Evolutionary conservation across 2,888 invertebrate genomes (phyloP), one percentile per base, ranked within the genome.

Genomic region (Ochropleura plecta): DNA sequence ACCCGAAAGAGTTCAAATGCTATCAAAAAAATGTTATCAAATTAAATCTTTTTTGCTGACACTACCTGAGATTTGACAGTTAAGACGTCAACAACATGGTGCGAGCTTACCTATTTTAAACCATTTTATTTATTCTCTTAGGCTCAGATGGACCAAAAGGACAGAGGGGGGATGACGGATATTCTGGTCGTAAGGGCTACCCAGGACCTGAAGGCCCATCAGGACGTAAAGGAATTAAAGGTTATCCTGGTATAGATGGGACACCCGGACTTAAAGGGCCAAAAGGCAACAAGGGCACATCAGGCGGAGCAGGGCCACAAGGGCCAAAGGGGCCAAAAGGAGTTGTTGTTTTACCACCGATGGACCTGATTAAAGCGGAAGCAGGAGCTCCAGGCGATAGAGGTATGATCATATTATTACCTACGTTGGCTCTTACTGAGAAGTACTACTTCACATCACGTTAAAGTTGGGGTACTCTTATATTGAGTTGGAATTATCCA

Each of bases 321-420:
- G 98, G 98, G 49, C 88, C 96, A 5, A 95, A 95, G 63, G 97
- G 97, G 59, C 72, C 69, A 0, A 95, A 95, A 86, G 97, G 98
- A 66, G 63, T 20, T 6, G 55, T 62, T 14, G 74, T 94, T 12
- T 90, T 62, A 73, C 93, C 91, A 73, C 91, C 91, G 85, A 89
- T 79, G 74, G 86, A 91, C 51, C 85, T 90, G 89, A 96, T 90
- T 3, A 89, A 81, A 83, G 92, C 95, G 44, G 93, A 94, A 46
- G 93, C 94, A 53, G 98, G 98, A 72, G 96, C 94, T 65, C 94
- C 94, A 10, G 98, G 98, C 65, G 92, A 97, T 0, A 93, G 95
- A 57, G 97, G 97, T 91, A 90, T 92, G 49, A 40, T 78, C 8
- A 12, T 53, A 20, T 10, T 42, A n/a, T n/a, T n/a, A n/a, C 20